A percentile compares a stretch with the other conserved stretches of the same genome.
Conservation (phyloP, 2,113 vertebrate genomes). For the Eleginops maclovinus region DNA sequence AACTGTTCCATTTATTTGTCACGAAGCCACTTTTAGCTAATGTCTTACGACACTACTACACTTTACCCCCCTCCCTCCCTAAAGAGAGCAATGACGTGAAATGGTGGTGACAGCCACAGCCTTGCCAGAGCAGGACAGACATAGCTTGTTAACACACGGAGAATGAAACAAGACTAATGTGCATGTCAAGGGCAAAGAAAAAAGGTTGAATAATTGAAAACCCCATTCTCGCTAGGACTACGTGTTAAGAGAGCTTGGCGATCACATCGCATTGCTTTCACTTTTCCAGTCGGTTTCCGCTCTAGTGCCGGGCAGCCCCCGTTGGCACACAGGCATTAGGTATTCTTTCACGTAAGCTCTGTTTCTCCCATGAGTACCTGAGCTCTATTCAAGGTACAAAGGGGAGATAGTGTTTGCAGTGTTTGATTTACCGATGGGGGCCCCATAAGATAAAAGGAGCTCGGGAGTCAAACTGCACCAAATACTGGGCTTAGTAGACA, state of each 20-base stretch:
- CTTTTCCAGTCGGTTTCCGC: slow-evolving; percentile 72
- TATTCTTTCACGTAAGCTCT: slow-evolving; percentile 74
- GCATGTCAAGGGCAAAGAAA: slow-evolving; percentile 77
- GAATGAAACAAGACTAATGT: slow-evolving; percentile 75
- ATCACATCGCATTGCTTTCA: slow-evolving; percentile 77
- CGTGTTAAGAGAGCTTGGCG: slow-evolving; percentile 70
- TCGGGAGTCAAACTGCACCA: slow-evolving; percentile 70
- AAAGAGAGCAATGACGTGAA: slow-evolving; percentile 65
- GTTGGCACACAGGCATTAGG: slow-evolving; percentile 70
- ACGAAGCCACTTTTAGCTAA: slow-evolving; percentile 60
- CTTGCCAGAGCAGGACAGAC: slow-evolving; percentile 64
- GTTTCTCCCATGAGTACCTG: slow-evolving; percentile 66
- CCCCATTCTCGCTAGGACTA: slow-evolving; percentile 66
- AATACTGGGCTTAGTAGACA: slow-evolving; percentile 66
- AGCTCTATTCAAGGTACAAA: slow-evolving; percentile 73
- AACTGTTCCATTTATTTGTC: slow-evolving; percentile 59
- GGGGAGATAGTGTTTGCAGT: slow-evolving; percentile 71
- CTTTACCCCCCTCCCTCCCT: slow-evolving; percentile 40
- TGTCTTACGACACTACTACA: slow-evolving; percentile 42
- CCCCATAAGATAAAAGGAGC: slow-evolving; percentile 68
- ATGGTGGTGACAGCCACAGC: slow-evolving; percentile 75
- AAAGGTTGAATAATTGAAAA: slow-evolving; percentile 80
- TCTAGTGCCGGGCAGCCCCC: slow-evolving; percentile 55
- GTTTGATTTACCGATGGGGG: slow-evolving; percentile 75
- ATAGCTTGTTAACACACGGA: slow-evolving; percentile 73